These are phyloP conservation scores for Dinocampus coccinellae DNA, from an alignment of 2,888 invertebrate genomes.

Conservation along the genomic window DNA sequence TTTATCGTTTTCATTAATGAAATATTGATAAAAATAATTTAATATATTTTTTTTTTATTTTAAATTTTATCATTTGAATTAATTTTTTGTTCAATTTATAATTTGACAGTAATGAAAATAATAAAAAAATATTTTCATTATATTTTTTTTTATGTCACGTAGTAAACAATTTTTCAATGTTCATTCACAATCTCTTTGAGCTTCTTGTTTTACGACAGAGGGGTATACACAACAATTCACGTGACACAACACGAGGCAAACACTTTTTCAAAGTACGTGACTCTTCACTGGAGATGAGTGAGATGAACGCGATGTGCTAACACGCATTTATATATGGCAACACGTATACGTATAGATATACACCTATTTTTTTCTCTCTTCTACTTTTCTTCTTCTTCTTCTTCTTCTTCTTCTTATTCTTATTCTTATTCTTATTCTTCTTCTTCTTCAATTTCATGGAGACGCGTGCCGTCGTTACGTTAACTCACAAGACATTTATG, in stretches of 20 bases:
- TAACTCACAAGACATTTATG: conserved; percentile 69
- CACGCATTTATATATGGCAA: conserved; percentile 1
- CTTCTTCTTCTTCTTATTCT: conserved; percentile 23
- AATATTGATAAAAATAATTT: background rate
- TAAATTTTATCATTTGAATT: too few species aligned
- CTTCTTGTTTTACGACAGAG: conserved; percentile 14
- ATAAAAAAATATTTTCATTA: background rate
- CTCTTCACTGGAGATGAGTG: conserved; percentile 18
- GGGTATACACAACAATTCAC: conserved; percentile 19
- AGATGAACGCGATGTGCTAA: conserved; percentile 24
- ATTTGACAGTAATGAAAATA: background rate
- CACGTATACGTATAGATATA: background rate
- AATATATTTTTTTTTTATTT: too few species aligned
- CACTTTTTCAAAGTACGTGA: conserved; percentile 24
- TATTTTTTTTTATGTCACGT: background rate
- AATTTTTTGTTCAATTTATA: too few species aligned
- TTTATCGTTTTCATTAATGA: too few species aligned
- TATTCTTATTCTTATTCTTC: too few species aligned
- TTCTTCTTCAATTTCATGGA: conserved; percentile 46
- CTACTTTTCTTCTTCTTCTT: conserved; percentile 23
- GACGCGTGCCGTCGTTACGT: conserved; percentile 62
- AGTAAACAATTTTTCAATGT: background rate
- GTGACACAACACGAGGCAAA: conserved; percentile 17
- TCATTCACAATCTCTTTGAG: conserved; percentile 9
- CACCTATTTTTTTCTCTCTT: background rate